Conservation (phyloP, 2,888 invertebrate species). For the Apodemia duryi region DNA sequence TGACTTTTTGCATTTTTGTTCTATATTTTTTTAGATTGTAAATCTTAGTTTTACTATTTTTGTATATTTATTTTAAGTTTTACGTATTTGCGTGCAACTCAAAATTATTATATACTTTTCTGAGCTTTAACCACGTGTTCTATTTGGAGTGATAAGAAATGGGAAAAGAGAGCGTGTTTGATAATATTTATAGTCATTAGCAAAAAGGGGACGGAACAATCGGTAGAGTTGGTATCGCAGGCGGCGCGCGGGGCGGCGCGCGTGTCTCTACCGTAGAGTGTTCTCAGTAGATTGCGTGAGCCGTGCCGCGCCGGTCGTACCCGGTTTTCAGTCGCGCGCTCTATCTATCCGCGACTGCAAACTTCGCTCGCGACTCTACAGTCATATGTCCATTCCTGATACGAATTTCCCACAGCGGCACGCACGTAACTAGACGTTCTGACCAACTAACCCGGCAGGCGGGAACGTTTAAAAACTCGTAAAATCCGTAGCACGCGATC, state of each 20-base stretch:
- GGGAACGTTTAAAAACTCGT: conserved; percentile 72
- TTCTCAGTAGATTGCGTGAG: conserved; percentile 83
- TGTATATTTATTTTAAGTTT: not conserved
- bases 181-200: conserved; percentile 78
- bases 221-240: conserved; percentile 60
- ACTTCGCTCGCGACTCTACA: conserved; percentile 67
- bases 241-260: conserved; percentile 81
- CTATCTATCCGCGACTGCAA: conserved; percentile 61
- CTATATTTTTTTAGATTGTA: not conserved
- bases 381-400: conserved; percentile 40
- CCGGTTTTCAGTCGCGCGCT: conserved; percentile 57
- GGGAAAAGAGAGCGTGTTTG: conserved; percentile 71
- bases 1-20: conserved; percentile 40
- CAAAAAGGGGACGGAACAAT: conserved; percentile 79
- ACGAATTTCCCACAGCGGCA: conserved; percentile 32
- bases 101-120: not conserved
- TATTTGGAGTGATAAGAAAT: conserved; percentile 61
- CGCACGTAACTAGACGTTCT: conserved; percentile 35
- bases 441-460: conserved; percentile 43
- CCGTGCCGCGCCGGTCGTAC: conserved; percentile 80
- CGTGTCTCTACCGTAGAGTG: conserved; percentile 57
- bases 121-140: conserved; percentile 49
- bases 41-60: not conserved
- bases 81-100: not conserved
- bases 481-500: conserved; percentile 74